These are phyloP conservation scores for Melanotaenia duboulayi DNA, from an alignment of 2,113 vertebrate species.

Conservation along the genomic window DNA sequence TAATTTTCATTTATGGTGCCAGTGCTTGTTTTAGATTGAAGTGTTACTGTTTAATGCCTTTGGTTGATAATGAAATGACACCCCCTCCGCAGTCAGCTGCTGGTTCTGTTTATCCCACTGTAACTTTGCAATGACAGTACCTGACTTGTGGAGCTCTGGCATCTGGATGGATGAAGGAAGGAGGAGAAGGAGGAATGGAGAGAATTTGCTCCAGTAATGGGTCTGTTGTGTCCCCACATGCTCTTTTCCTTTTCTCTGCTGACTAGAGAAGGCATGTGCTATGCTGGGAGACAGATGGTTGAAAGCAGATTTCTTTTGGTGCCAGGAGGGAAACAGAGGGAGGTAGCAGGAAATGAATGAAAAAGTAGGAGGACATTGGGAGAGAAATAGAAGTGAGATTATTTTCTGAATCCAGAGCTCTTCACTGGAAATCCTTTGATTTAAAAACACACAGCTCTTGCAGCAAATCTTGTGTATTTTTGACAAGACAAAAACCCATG, in stretches of 20 bases:
- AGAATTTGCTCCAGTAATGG: constrained; percentile 53
- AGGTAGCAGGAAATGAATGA: constrained; percentile 46
- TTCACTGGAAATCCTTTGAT: constrained; percentile 53
- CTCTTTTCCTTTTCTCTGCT: constrained; percentile 46
- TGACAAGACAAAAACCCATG: constrained; percentile 10
- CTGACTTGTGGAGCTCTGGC: constrained; percentile 10
- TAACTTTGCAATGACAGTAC: constrained; percentile 18
- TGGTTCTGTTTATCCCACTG: constrained; percentile 49
- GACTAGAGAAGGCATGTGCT: constrained; percentile 62
- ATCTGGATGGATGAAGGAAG: constrained; percentile 51
- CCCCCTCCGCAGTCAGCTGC: constrained; percentile 35
- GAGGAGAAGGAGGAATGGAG: constrained; percentile 21
- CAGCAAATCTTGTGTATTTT: constrained; percentile 20
- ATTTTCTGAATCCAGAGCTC: constrained; percentile 48
- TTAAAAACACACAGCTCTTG: constrained; percentile 48
- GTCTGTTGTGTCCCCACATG: constrained; percentile 59
- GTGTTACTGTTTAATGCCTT: constrained; percentile 5
- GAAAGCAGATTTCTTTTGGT: constrained; percentile 62
- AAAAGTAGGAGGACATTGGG: constrained; percentile 42
- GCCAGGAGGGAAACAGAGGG: constrained; percentile 51
- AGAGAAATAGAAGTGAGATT: constrained; percentile 58
- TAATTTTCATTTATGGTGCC: neutral
- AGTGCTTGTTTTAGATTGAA: neutral
- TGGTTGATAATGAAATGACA: neutral
- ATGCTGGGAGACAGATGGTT: constrained; percentile 73